Base-by-base conservation (phyloP, 2,113 vertebrate genomes). In the Astatoreochromis straeleni region DNA sequence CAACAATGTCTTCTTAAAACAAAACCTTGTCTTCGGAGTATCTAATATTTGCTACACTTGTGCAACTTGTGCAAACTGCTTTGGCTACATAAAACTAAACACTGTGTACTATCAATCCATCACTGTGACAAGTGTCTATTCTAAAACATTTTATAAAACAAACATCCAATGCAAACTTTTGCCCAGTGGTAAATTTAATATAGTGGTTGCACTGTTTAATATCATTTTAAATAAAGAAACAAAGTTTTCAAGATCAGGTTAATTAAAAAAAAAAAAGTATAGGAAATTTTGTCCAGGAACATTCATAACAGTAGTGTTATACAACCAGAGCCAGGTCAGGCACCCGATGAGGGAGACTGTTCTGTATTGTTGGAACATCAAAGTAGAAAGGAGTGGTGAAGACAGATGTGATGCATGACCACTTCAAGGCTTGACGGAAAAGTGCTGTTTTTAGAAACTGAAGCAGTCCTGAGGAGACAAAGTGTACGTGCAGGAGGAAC, bases 311-410 rank as follows among this genome's bases (percentile, higher is more conserved):
- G 9, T 17, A 13, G 12, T 5, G 70, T 85, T 88, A 80, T 47
- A 73, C 24, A 83, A 79, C 38, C 33, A 3, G 17, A 21, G 12
- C 24, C 16, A 19, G 70, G 42, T 75, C 31, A 5, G 9, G 13
- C 53, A 9, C 38, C 16, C 24, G 0, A 7, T 8, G 9, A 51
- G 6, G 5, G 57, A 80, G 58, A 73, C 65, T 85, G 51, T 51
- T 68, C 33, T 75, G 47, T 57, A 53, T 82, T 89, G 83, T 85
- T 80, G 51, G 21, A 84, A 83, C 87, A 85, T 84, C 84, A 91
- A 91, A 89, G 85, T 6, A 33, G 35, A 47, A 9, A 51, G 75
- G 55, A 29, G 53, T 7, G 78, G 75, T 60, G 31, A 68, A 68
- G 85, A 78, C 83, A 73, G 83, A 75, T 21, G 4, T 75, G 73